These are phyloP conservation scores for Cacoxenus indagator DNA, from an alignment of 2,888 invertebrate genomes.

Conservation along the genomic window DNA sequence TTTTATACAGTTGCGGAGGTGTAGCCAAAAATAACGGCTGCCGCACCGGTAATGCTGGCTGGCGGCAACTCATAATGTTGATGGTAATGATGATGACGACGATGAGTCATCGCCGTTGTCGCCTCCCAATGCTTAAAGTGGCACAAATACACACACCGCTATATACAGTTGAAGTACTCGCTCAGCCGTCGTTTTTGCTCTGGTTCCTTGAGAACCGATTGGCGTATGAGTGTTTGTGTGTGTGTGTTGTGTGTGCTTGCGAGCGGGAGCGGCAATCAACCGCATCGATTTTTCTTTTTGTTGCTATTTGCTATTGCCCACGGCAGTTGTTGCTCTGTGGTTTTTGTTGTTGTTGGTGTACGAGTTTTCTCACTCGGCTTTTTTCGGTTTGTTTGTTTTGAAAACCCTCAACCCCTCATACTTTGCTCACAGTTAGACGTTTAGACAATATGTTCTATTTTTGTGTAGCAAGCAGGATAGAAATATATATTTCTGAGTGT, in stretches of 20 bases:
- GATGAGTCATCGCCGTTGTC: slow-evolving; percentile 56
- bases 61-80: background rate
- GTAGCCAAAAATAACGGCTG: slow-evolving; percentile 35
- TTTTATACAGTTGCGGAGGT: slow-evolving; percentile 18
- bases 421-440: background rate
- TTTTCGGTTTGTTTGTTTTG: slow-evolving; percentile 13
- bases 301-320: slow-evolving; percentile 51
- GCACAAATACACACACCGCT: slow-evolving; percentile 35
- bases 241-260: background rate
- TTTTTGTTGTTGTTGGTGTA: background rate
- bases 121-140: slow-evolving; percentile 55
- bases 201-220: slow-evolving; percentile 41
- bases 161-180: slow-evolving; percentile 4
- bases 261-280: slow-evolving; percentile 39
- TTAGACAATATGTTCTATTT: slow-evolving; percentile 61
- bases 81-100: slow-evolving; percentile 29
- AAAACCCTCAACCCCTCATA: background rate
- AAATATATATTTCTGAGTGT: slow-evolving; percentile 38
- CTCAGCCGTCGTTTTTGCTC: slow-evolving; percentile 6
- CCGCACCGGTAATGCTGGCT: slow-evolving; percentile 29
- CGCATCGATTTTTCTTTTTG: slow-evolving; percentile 63
- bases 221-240: background rate
- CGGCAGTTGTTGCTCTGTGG: slow-evolving; percentile 5
- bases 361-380: background rate
- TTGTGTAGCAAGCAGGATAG: slow-evolving; percentile 50